Conservation (phyloP, 2,797 vertebrate genomes). For the Netta rufina region DNA sequence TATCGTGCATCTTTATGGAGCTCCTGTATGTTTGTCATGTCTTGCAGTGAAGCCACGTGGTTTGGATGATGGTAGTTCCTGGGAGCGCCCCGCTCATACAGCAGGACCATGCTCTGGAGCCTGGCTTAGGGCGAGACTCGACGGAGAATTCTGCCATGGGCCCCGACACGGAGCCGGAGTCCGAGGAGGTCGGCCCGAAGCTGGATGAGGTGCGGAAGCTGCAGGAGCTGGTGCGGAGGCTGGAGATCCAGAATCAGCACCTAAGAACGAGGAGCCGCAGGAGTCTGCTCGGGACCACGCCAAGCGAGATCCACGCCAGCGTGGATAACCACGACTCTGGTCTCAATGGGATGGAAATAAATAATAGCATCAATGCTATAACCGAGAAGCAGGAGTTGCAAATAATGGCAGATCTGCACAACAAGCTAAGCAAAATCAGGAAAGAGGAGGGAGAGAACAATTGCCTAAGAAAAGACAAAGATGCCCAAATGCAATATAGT, state of each 20-base stretch:
- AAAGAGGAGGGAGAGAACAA: slow-evolving; percentile 55
- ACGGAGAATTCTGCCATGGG: slow-evolving; percentile 54
- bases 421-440: slow-evolving; percentile 60
- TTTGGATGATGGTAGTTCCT: slow-evolving; percentile 88
- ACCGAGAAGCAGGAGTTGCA: slow-evolving; percentile 58
- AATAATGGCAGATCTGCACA: slow-evolving; percentile 60
- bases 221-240: slow-evolving; percentile 87
- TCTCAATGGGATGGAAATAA: slow-evolving; percentile 56
- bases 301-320: slow-evolving; percentile 14
- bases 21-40: rapidly evolving
- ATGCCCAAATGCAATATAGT: neutral
- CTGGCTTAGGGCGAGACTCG: slow-evolving; percentile 69
- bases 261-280: slow-evolving; percentile 80
- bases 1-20: neutral
- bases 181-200: slow-evolving; percentile 78
- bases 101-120: slow-evolving; percentile 72
- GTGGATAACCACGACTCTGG: slow-evolving; percentile 53
- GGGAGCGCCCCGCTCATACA: slow-evolving; percentile 80
- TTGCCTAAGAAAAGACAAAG: neutral
- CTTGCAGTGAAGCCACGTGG: neutral
- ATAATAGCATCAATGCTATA: slow-evolving; percentile 62
- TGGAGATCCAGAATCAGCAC: slow-evolving; percentile 91
- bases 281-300: slow-evolving; percentile 59
- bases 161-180: slow-evolving; percentile 59
- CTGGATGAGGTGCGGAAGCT: slow-evolving; percentile 90